phyloP scores from a whole-genome alignment of 2,797 vertebrate species.

The Channallabes apus region DNA sequence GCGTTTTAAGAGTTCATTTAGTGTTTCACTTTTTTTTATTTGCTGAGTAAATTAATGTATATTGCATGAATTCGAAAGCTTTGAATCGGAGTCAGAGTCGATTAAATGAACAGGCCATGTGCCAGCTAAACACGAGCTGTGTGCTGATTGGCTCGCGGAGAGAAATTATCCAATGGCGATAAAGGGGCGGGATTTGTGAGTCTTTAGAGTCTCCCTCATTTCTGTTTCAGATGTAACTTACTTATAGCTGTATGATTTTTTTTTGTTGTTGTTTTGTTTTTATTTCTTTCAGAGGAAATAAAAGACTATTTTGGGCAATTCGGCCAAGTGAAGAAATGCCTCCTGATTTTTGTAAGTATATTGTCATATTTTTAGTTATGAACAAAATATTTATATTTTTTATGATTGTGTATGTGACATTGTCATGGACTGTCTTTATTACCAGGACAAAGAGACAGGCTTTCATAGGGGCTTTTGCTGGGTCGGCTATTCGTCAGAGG shows the following conservation, averaged over 20 bases:
- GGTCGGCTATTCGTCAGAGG: conserved; percentile 76
- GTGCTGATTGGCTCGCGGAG: neutral
- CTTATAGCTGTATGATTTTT: neutral
- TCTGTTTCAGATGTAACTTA: neutral
- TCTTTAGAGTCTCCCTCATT: neutral
- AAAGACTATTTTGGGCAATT: conserved; percentile 88
- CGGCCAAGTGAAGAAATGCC: conserved; percentile 79
- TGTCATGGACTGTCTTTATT: conserved; percentile 15
- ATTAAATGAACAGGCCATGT: neutral
- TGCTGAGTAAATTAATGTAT: neutral
- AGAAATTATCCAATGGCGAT: neutral
- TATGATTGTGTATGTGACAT: neutral
- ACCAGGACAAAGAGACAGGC: conserved; percentile 85
- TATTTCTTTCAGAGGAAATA: conserved; percentile 80
- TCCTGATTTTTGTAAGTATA: conserved; percentile 86
- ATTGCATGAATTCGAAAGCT: neutral
- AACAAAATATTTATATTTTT: neutral
- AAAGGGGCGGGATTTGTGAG: neutral
- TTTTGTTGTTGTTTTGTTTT: neutral
- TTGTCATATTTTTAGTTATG: neutral
- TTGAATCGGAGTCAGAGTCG: neutral
- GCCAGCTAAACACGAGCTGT: neutral
- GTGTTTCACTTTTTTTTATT: neutral
- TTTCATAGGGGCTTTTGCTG: conserved; percentile 87
- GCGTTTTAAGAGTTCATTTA: neutral